A percentile compares a stretch with the other conserved stretches of the same genome.
These are phyloP conservation scores for Allolobophora icterica DNA, from an alignment of 2,888 invertebrate species.

Conservation along the genomic window DNA sequence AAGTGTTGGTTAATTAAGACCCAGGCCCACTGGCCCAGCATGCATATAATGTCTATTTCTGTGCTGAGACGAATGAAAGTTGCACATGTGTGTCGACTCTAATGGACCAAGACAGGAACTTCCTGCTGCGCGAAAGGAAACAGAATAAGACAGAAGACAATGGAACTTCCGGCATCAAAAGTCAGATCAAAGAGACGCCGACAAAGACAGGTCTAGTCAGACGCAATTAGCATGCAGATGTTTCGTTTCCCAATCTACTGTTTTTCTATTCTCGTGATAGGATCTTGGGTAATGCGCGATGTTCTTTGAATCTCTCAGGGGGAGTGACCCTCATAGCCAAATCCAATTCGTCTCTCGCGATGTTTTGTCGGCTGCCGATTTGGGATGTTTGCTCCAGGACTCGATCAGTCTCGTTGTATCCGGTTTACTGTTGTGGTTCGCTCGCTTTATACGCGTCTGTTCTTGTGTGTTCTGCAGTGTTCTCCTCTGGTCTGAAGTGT, in stretches of 20 bases:
- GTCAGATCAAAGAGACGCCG: background rate
- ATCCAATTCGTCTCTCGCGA: background rate
- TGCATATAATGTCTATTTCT: too few species aligned
- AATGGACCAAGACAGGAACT: background rate
- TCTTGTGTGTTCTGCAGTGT: background rate
- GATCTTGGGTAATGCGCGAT: background rate
- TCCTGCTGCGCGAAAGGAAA: background rate
- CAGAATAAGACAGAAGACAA: background rate
- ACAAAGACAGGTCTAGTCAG: background rate
- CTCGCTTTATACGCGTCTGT: too few species aligned
- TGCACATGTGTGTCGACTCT: background rate
- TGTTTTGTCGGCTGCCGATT: background rate
- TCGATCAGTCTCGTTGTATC: background rate
- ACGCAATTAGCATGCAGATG: constrained; percentile 17
- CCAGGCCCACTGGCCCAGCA: too few species aligned
- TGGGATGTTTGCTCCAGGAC: background rate
- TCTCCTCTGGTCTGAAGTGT: background rate
- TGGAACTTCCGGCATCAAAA: background rate
- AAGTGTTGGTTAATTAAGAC: too few species aligned
- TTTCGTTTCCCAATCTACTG: background rate
- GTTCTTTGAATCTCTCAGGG: background rate
- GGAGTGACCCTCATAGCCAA: background rate
- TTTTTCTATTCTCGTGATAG: background rate
- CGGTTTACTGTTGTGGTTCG: background rate
- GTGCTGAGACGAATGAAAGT: too few species aligned